Evolutionary conservation across 1,140 invertebrate genomes (phyloP).

Genomic region (Gonioctena quinquepunctata): DNA sequence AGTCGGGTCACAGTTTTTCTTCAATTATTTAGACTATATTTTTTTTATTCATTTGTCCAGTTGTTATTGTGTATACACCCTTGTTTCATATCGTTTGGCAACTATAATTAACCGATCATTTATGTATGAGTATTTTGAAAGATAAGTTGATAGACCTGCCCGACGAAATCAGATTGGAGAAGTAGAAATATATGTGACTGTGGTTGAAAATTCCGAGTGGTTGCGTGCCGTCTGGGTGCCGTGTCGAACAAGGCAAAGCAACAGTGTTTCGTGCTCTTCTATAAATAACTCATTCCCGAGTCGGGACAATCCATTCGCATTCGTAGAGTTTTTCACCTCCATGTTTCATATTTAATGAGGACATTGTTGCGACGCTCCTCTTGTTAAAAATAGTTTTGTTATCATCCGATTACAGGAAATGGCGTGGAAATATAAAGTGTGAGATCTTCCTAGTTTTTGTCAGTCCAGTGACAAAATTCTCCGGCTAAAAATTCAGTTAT

Average conservation of each 20-base stretch:
- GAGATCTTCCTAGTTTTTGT: not conserved
- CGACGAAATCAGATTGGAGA: not conserved
- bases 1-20: too few relatives aligned
- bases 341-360: slow-evolving; percentile 6
- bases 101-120: too few relatives aligned
- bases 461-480: too few relatives aligned
- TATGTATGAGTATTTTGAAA: too few relatives aligned
- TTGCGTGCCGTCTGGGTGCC: not conserved
- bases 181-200: not conserved
- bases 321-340: slow-evolving; percentile 2
- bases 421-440: not conserved
- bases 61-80: too few relatives aligned
- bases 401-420: not conserved
- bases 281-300: not conserved
- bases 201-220: not conserved
- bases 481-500: too few relatives aligned
- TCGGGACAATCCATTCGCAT: slow-evolving; percentile 2
- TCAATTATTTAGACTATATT: too few relatives aligned
- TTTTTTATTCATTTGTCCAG: too few relatives aligned
- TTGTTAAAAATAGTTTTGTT: not conserved
- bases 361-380: not conserved
- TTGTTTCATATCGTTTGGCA: too few relatives aligned
- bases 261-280: not conserved
- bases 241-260: slow-evolving; percentile 6
- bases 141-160: too few relatives aligned